Evolutionary conservation across 2,797 vertebrate genomes (phyloP).

Genomic region (Lutjanus campechanus): DNA sequence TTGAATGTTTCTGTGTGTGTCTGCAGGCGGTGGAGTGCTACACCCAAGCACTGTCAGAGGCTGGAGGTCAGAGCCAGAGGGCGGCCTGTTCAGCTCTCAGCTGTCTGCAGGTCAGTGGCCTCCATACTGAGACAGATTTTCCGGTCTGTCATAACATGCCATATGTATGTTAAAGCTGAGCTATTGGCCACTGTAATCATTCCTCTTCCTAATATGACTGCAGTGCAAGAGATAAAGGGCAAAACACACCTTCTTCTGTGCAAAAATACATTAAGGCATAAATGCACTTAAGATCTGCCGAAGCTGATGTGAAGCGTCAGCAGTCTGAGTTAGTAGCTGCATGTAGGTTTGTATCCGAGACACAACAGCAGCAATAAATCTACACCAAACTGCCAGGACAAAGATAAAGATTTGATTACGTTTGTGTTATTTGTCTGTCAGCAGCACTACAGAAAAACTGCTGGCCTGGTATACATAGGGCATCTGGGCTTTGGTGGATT

Average conservation of each 20-base stretch:
- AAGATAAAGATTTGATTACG: not conserved
- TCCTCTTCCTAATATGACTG: not conserved
- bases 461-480: too few relatives aligned
- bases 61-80: slow-evolving; percentile 90
- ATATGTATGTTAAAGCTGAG: not conserved
- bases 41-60: slow-evolving; percentile 92
- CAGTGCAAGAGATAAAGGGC: not conserved
- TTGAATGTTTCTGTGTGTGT: slow-evolving; percentile 53
- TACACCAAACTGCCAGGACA: not conserved
- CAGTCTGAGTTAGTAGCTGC: not conserved
- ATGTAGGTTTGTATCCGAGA: not conserved
- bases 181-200: not conserved
- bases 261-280: not conserved
- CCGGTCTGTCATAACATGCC: not conserved
- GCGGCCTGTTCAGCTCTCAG: slow-evolving; percentile 93
- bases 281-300: not conserved
- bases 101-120: slow-evolving; percentile 91
- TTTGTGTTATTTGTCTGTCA: too few relatives aligned
- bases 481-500: too few relatives aligned
- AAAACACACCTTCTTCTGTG: not conserved
- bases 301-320: not conserved
- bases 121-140: not conserved
- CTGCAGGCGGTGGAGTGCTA: slow-evolving; percentile 93
- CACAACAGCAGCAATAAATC: not conserved
- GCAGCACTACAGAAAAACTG: too few relatives aligned